Conservation (phyloP, 2,113 vertebrate genomes). For the Ptychochromis oligacanthus region DNA sequence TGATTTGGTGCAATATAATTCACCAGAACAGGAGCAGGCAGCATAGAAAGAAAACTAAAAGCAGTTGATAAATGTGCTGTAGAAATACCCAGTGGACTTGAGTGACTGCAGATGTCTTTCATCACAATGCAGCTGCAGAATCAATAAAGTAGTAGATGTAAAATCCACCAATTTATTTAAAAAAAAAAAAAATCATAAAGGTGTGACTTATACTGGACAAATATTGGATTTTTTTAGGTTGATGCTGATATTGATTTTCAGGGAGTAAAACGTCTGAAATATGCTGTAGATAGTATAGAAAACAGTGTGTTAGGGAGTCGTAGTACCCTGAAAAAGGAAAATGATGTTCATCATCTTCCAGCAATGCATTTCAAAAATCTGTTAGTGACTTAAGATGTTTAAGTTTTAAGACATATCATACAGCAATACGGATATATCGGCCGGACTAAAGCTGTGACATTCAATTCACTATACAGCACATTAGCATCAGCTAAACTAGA, state of each 20-base stretch:
- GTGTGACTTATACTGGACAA: not conserved
- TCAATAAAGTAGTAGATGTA: not conserved
- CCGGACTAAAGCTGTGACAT: no score
- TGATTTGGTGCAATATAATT: not conserved
- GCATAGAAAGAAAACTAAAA: not conserved
- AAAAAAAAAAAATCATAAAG: no score
- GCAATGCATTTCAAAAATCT: not conserved
- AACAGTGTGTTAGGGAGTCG: not conserved
- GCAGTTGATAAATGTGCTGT: not conserved
- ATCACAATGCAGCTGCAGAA: not conserved
- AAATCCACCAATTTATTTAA: not conserved
- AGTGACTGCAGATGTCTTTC: not conserved
- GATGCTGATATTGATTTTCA: not conserved
- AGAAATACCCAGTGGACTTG: not conserved
- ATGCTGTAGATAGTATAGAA: not conserved
- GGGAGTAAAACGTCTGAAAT: not conserved
- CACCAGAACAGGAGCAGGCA: not conserved
- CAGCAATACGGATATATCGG: no score
- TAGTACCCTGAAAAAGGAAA: not conserved
- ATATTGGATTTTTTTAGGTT: not conserved
- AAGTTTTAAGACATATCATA: no score
- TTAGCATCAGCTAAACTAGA: no score
- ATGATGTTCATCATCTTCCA: not conserved
- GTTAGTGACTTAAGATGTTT: no score
- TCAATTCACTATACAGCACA: not conserved